A percentile compares a stretch with the other conserved stretches of the same genome.
These are phyloP conservation scores for Rutpela maculata DNA, from an alignment of 2,888 invertebrate genomes.

Conservation along the genomic window DNA sequence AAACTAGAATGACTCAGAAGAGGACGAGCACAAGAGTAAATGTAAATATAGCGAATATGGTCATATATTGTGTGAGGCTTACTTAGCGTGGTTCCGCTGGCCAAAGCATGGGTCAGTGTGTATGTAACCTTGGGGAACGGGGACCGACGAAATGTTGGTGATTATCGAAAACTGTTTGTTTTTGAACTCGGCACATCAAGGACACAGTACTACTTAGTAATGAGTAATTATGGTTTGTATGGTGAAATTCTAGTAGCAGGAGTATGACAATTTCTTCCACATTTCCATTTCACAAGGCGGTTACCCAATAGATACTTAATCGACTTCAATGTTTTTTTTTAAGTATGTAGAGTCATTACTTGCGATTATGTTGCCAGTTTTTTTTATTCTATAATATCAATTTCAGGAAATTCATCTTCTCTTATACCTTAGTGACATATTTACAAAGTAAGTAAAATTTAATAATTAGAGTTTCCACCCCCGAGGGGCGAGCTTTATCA, in stretches of 20 bases:
- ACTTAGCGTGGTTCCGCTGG: conserved; percentile 65
- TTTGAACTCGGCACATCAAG: conserved; percentile 11
- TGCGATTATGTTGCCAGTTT: too few relatives aligned
- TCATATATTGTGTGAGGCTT: conserved; percentile 63
- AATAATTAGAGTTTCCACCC: too few relatives aligned
- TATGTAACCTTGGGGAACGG: conserved; percentile 60
- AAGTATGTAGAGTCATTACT: too few relatives aligned
- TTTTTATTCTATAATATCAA: too few relatives aligned
- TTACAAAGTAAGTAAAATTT: too few relatives aligned
- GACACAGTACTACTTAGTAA: neutral
- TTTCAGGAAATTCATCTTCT: too few relatives aligned
- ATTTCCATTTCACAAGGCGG: neutral
- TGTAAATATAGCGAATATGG: conserved; percentile 48
- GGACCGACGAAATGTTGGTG: conserved; percentile 23
- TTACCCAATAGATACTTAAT: too few relatives aligned
- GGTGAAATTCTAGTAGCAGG: neutral
- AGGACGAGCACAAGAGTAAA: conserved; percentile 24
- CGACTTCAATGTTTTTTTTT: too few relatives aligned
- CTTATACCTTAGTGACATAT: too few relatives aligned
- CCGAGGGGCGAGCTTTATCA: too few relatives aligned
- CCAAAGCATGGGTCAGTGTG: conserved; percentile 62
- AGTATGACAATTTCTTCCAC: conserved; percentile 3
- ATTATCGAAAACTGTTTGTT: conserved; percentile 10
- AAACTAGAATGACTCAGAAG: conserved; percentile 28
- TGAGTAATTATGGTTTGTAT: neutral